Conservation (phyloP, 1,140 invertebrate genomes). For the Lucilia cuprina region DNA sequence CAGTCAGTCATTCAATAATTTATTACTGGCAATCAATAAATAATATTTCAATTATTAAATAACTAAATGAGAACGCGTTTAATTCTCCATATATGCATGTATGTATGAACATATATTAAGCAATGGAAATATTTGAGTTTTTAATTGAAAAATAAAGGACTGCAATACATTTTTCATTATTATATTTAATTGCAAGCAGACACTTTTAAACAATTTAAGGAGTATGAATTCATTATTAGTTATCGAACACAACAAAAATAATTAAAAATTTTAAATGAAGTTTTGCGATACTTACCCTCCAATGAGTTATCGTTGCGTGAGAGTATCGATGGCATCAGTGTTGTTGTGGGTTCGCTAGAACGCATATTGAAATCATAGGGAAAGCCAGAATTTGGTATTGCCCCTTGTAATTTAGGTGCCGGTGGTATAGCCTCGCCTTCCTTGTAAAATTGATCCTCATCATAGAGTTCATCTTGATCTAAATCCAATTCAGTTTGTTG, state of each 20-base stretch:
- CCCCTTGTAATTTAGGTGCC: constrained; percentile 53
- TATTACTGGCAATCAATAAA: not conserved
- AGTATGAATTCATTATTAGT: not conserved
- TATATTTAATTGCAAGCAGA: not conserved
- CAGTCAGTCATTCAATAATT: not conserved
- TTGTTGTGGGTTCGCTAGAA: constrained; percentile 42
- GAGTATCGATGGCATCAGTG: constrained; percentile 45
- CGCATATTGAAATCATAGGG: constrained; percentile 44
- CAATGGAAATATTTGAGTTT: too few relatives aligned
- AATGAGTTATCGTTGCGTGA: constrained; percentile 47
- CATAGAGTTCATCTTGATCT: constrained; percentile 62
- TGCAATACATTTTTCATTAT: not conserved
- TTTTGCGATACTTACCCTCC: constrained; percentile 47
- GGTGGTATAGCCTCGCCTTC: constrained; percentile 56
- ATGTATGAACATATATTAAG: not conserved
- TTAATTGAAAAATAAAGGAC: not conserved
- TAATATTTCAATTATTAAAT: not conserved
- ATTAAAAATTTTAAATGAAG: not conserved
- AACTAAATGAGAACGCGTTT: not conserved
- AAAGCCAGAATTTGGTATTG: constrained; percentile 45
- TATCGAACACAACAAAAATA: not conserved
- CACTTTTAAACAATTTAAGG: not conserved
- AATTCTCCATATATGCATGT: not conserved
- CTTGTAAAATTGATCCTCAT: constrained; percentile 62
- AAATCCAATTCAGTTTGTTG: constrained; percentile 62